Evolutionary conservation across 2,113 vertebrate species (phyloP), one percentile per base, ranked within the genome.

Genomic region (Spea multiplicata): DNA sequence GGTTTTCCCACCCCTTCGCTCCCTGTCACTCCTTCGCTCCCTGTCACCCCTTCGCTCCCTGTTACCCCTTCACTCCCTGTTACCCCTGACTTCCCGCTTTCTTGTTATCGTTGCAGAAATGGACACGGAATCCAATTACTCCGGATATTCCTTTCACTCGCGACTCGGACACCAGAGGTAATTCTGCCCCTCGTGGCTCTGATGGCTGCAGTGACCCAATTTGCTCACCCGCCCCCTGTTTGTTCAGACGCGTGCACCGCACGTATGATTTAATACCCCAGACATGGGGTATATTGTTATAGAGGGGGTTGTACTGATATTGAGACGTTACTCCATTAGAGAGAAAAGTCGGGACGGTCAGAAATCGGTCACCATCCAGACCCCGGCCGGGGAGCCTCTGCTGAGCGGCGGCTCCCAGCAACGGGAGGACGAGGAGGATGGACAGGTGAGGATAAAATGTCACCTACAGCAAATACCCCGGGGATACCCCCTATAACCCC

Each of bases 121-220:
- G 97, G 97, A 99, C 90, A 99, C 96, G 8, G 96, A 98, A 88
- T 99, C 97, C 1, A 96, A 93, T 0, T 97, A 98, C 84, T 99
- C 97, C 46, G 96, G 95, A 70, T 97, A 98, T 84, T 99, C 97
- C 66, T 95, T 98, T 91, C 95, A 98, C 85, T 99, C 96, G 8
- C 66, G 45, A 12, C 10, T 4, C 6, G 9, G 66, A 44, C 66
- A 48, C 5, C 10, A 12, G 14, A 68, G 66, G 66, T 68, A 13
- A 9, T 7, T 14, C 44, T 5, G 5, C 52, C 52, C 52, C 12
- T 7, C 52, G 12, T 7, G 6, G 52, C 7, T 55, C 6, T 55
- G 6, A 30, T 30, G 30, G 30, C 30, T 30, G 30, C 30, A 1
- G 30, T 30, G 30, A 30, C 30, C 30, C 30, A 30, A 30, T 30